Conservation (phyloP, 2,113 vertebrate species). For the Melanerpes formicivorus region DNA sequence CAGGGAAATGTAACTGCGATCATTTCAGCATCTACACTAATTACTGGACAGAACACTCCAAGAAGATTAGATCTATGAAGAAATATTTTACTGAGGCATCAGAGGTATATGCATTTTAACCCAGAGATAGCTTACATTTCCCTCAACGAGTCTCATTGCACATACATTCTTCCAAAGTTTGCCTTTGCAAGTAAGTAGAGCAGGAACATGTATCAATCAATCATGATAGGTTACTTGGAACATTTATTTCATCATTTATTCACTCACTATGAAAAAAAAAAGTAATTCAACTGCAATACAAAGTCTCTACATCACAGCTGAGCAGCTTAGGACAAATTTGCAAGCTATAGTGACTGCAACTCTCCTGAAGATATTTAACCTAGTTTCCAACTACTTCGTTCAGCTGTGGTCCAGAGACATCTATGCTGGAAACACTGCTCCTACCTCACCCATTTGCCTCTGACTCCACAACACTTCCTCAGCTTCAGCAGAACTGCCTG, state of each 20-base stretch:
- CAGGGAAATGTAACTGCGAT: neutral
- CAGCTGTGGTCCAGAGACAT: neutral
- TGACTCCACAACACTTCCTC: neutral
- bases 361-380: neutral
- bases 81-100: neutral
- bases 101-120: neutral
- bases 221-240: neutral
- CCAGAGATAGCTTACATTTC: neutral
- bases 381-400: neutral
- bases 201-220: neutral
- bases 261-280: neutral
- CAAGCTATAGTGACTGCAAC: neutral
- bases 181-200: neutral
- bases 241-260: neutral
- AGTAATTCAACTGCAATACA: neutral
- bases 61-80: neutral
- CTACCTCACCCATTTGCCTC: neutral
- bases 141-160: neutral
- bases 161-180: neutral
- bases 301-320: neutral
- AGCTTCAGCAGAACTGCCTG: neutral
- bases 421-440: neutral
- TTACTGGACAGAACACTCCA: neutral
- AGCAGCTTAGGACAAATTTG: neutral
- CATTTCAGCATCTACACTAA: neutral